Conservation (phyloP, 1,140 invertebrate species). For the Trachymyrmex cornetzi region DNA sequence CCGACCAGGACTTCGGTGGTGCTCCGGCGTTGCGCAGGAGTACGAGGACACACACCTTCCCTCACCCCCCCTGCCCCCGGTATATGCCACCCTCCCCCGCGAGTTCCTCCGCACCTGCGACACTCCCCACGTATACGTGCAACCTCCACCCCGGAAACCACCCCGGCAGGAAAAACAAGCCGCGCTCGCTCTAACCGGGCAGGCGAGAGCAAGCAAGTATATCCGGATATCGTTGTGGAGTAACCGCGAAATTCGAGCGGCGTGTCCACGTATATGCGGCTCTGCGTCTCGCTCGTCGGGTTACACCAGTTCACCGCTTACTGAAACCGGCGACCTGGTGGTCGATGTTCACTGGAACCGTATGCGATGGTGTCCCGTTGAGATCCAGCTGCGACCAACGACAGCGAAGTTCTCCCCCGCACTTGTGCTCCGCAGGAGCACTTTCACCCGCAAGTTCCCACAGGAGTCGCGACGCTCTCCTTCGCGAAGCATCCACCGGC, state of each 20-base stretch:
- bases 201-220: neutral
- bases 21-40: constrained; percentile 45
- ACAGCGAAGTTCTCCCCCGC: neutral
- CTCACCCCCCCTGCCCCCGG: neutral
- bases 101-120: constrained; percentile 54
- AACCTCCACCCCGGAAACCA: constrained; percentile 36
- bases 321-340: neutral
- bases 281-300: constrained; percentile 22
- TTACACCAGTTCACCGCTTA: constrained; percentile 22
- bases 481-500: constrained; percentile 26
- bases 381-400: neutral
- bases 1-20: constrained; percentile 32
- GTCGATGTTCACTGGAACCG: constrained; percentile 8
- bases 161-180: constrained; percentile 2
- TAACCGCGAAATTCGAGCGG: constrained; percentile 54
- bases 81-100: neutral
- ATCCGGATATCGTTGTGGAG: constrained; percentile 18
- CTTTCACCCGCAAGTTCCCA: constrained; percentile 43
- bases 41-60: constrained; percentile 24
- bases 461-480: neutral
- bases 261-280: constrained; percentile 4
- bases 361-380: neutral
- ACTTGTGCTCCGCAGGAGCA: neutral
- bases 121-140: constrained; percentile 37
- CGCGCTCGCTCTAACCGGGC: neutral